Base-by-base conservation (phyloP, 1,140 invertebrate species). In the Trachelipus rathkii region DNA sequence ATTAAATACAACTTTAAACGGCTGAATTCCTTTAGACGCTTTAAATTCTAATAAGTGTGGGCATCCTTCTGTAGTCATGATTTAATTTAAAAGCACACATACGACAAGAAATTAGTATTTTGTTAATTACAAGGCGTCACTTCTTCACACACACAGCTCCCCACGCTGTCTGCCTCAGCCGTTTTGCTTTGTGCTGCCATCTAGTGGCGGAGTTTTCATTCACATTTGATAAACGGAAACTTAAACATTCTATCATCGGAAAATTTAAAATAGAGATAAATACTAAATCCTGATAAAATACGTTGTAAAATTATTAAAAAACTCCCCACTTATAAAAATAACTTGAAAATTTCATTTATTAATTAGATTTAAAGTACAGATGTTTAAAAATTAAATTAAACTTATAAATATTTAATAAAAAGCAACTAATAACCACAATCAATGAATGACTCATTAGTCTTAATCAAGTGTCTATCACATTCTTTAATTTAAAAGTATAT, bases 21-120 rank as follows among this genome's bases (percentile, higher is more conserved):
- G 50, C 50, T 60, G 50, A 60, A 60, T 60, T 60, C 50, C 50
- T 60, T 60, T 60, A 60, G 50, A 60, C 8, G 50, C 50, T 60
- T 60, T 60, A 60, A 60, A 60, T 60, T 60, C 50, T 60, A 60
- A 60, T 60, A 60, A 60, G 19, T 60, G 50, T 13, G 50, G 11
- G 50, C 50, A 60, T 60, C 50, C 50, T 19, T 60, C 50, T 60
- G 50, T 60, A 60, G 50, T 60, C 50, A 60, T 60, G 50, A 15
- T 60, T 60, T 60, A 60, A 1, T 15, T 60, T 60, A 60, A 15
- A 60, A 60, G 50, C 50, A 60, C 50, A 15, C 50, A 60, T 60
- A 60, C 50, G 50, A 60, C 19, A 19, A 60, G 50, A 60, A 60
- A 60, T 60, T 60, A 15, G 19, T 19, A 15, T 60, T 60, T 60